Conservation (phyloP, 1,140 invertebrate species). For the Olivierus martensii region DNA sequence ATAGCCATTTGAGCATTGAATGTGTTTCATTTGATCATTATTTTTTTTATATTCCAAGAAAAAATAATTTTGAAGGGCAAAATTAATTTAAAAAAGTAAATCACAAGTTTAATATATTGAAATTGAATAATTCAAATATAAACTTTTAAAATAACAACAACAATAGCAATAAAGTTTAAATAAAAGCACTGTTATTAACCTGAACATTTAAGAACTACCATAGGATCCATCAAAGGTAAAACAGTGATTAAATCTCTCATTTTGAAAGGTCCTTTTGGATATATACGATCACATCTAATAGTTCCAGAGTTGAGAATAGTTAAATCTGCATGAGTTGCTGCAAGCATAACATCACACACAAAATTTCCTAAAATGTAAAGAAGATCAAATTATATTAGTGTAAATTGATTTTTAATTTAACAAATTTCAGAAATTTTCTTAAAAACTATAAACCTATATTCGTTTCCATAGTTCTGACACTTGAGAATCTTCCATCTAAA, state of each 20-base stretch:
- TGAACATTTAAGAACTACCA: slow-evolving; percentile 51
- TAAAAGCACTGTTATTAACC: slow-evolving; percentile 23
- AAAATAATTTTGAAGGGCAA: too few species aligned
- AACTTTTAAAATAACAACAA: too few species aligned
- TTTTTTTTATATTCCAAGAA: too few species aligned
- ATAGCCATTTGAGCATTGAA: too few species aligned
- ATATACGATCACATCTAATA: slow-evolving; percentile 56
- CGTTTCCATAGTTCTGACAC: slow-evolving; percentile 62
- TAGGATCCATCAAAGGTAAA: slow-evolving; percentile 66
- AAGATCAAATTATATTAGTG: too few species aligned
- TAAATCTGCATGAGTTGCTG: slow-evolving; percentile 64
- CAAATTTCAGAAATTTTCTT: too few species aligned
- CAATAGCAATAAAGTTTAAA: too few species aligned
- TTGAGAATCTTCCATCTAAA: slow-evolving; percentile 65
- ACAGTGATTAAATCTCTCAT: slow-evolving; percentile 66
- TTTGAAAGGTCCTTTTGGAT: slow-evolving; percentile 63
- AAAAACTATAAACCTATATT: slow-evolving; percentile 66
- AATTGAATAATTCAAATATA: too few species aligned
- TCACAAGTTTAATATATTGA: too few species aligned
- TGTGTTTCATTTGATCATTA: too few species aligned
- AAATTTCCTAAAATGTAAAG: slow-evolving; percentile 52
- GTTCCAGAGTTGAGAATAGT: slow-evolving; percentile 82
- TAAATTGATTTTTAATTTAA: slow-evolving; percentile 67
- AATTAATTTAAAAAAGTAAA: too few species aligned
- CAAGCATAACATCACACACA: slow-evolving; percentile 71